Evolutionary conservation across 92 coral and sea anemone genomes (phyloP).

Genomic region (Palythoa caribaeorum): DNA sequence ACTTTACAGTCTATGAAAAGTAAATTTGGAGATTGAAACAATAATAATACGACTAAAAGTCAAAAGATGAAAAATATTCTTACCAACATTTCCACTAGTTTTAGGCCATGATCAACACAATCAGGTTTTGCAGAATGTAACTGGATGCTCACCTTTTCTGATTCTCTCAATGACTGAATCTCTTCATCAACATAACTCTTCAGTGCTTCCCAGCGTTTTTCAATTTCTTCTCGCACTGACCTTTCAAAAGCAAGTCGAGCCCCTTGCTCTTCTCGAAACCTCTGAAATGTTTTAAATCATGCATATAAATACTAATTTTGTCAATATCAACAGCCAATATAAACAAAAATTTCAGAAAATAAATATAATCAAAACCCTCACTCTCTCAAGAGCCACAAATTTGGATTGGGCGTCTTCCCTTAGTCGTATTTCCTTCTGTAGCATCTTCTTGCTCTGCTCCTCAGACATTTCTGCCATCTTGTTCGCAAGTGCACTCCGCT

Average conservation of each 20-base stretch:
- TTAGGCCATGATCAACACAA: neutral
- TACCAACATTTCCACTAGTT: too few relatives aligned
- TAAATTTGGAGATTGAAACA: too few relatives aligned
- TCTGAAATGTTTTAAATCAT: conserved; percentile 46
- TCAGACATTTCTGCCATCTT: conserved; percentile 93
- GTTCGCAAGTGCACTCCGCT: conserved; percentile 82
- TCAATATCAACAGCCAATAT: neutral
- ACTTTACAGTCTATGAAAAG: too few relatives aligned
- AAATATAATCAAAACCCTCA: neutral
- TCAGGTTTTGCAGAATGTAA: neutral
- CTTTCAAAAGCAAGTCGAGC: conserved; percentile 88
- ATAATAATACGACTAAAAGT: too few relatives aligned
- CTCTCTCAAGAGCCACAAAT: conserved; percentile 89
- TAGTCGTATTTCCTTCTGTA: conserved; percentile 92
- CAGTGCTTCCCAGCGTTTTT: conserved; percentile 89
- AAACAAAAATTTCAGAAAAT: too few relatives aligned
- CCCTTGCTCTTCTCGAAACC: conserved; percentile 91
- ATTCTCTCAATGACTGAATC: conserved; percentile 71
- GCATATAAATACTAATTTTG: neutral
- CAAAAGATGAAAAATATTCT: too few relatives aligned
- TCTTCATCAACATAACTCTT: conserved; percentile 91
- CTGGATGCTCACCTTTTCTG: conserved; percentile 67
- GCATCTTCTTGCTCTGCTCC: conserved; percentile 87
- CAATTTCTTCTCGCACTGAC: conserved; percentile 90
- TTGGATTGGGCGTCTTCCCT: conserved; percentile 97